phyloP scores from a whole-genome alignment of 2,113 vertebrate species.

The Gadus chalcogrammus region DNA sequence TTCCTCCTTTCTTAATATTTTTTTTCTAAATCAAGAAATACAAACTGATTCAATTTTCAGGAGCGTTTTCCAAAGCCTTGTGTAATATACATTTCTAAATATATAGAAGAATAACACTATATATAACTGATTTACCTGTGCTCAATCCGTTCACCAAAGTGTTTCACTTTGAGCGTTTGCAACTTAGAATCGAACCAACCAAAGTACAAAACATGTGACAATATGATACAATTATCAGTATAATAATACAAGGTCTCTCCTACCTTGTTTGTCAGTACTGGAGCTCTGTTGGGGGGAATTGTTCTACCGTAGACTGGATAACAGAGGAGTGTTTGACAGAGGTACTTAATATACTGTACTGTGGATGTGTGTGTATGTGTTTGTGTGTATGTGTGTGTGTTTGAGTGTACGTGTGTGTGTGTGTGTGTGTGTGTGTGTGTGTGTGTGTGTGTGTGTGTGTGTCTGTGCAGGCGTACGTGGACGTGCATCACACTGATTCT shows the following conservation, averaged over 20 bases:
- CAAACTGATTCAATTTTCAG: too few species aligned
- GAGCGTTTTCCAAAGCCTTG: too few species aligned
- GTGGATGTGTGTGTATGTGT: conserved; percentile 16
- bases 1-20: too few species aligned
- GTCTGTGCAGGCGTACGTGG: conserved; percentile 6
- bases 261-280: conserved; percentile 51
- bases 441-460: background rate
- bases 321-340: conserved; percentile 26
- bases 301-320: background rate
- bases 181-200: too few species aligned
- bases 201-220: too few species aligned
- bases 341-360: conserved; percentile 27
- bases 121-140: too few species aligned
- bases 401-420: too few species aligned
- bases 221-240: background rate
- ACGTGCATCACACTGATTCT: conserved; percentile 2
- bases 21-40: too few species aligned
- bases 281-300: background rate
- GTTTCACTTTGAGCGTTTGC: too few species aligned
- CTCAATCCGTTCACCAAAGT: too few species aligned
- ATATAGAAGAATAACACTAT: too few species aligned
- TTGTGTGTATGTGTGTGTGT: conserved; percentile 11
- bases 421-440: conserved; percentile 21
- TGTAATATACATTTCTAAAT: too few species aligned
- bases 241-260: conserved; percentile 17